phyloP scores from a whole-genome alignment of 2,797 vertebrate genomes.

The Vireo griseus region DNA sequence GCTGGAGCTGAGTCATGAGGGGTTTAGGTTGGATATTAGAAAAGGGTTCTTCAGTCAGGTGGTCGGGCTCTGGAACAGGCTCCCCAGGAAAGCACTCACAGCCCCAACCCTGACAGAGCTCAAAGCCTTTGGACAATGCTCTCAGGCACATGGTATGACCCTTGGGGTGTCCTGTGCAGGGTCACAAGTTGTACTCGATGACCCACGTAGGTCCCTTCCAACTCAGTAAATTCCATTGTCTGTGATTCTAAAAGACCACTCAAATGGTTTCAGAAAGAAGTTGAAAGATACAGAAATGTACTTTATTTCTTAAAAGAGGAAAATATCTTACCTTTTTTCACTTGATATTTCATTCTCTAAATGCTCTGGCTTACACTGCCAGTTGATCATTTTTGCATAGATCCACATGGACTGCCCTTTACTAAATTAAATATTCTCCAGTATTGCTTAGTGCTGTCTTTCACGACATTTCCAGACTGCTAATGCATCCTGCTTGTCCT shows the following conservation, averaged over 20 bases:
- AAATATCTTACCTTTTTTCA: not conserved
- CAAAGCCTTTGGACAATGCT: not conserved
- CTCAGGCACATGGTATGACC: not conserved
- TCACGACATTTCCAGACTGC: not conserved
- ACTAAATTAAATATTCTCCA: constrained; percentile 14
- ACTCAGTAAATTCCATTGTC: not conserved
- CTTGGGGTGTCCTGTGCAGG: not conserved
- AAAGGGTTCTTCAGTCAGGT: not conserved
- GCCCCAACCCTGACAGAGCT: not conserved
- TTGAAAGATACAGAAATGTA: not conserved
- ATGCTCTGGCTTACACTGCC: not conserved
- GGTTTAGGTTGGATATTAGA: not conserved
- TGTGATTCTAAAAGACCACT: not conserved
- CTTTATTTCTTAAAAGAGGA: not conserved
- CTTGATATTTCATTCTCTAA: not conserved
- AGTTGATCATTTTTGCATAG: not conserved
- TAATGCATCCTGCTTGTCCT: not conserved
- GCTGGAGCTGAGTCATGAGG: not conserved
- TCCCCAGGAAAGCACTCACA: not conserved
- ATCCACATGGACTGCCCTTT: not conserved
- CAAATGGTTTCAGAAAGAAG: not conserved
- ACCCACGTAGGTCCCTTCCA: not conserved
- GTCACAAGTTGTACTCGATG: rapidly evolving
- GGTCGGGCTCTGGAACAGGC: not conserved
- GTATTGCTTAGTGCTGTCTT: not conserved